Evolutionary conservation across 2,113 vertebrate genomes (phyloP).

Genomic region (Hemiscyllium ocellatum): DNA sequence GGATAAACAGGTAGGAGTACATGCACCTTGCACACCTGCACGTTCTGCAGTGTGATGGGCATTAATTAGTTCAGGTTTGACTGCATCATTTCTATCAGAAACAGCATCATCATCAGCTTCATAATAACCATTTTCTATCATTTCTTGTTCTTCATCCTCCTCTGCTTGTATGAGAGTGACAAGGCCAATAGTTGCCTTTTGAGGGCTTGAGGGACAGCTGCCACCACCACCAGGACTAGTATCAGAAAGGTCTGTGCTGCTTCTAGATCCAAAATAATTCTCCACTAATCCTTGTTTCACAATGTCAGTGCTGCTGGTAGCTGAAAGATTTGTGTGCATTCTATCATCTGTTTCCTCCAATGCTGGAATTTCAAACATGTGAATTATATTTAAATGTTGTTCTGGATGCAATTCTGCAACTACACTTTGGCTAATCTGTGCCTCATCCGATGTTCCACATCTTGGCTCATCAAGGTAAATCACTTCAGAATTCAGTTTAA

Average conservation of each 20-base stretch:
- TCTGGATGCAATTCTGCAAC: conserved; percentile 15
- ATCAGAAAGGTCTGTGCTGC: conserved; percentile 72
- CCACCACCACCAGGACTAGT: conserved; percentile 65
- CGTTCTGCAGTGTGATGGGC: conserved; percentile 49
- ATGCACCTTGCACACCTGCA: conserved; percentile 54
- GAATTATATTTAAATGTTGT: conserved; percentile 43
- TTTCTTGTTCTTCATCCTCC: conserved; percentile 69
- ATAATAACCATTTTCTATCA: conserved; percentile 94
- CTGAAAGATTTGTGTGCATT: conserved; percentile 42
- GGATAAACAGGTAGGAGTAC: conserved; percentile 62
- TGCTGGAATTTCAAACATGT: conserved; percentile 41
- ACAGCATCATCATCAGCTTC: conserved; percentile 60
- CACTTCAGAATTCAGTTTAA: conserved; percentile 47
- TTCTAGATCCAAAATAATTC: conserved; percentile 87
- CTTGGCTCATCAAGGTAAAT: conserved; percentile 45
- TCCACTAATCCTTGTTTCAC: conserved; percentile 91
- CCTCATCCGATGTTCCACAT: conserved; percentile 52
- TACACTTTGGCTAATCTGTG: background rate
- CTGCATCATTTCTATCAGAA: conserved; percentile 47
- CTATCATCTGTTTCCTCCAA: conserved; percentile 45
- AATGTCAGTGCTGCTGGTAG: conserved; percentile 75
- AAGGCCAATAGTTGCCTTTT: conserved; percentile 49
- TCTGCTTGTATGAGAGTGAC: conserved; percentile 54
- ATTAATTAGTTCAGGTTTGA: conserved; percentile 51
- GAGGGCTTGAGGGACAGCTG: conserved; percentile 53